Conservation (phyloP, 2,888 invertebrate species). For the Drosophila helvetica region DNA sequence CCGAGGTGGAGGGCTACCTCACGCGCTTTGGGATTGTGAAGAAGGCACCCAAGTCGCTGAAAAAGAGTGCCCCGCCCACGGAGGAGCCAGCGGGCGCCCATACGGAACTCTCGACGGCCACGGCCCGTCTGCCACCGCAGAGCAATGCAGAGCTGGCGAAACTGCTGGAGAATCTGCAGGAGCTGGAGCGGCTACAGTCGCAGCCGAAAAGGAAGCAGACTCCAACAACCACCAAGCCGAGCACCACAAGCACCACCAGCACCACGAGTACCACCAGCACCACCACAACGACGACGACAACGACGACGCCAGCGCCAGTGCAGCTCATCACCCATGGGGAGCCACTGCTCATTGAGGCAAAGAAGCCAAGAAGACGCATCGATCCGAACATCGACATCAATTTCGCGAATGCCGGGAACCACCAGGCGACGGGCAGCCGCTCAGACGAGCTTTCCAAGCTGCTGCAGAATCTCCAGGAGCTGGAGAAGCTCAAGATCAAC, state of each 20-base stretch:
- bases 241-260: slow-evolving; percentile 43
- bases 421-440: slow-evolving; percentile 56
- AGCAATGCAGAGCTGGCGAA: slow-evolving; percentile 83
- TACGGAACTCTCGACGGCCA: slow-evolving; percentile 74
- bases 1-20: slow-evolving; percentile 82
- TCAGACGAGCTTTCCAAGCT: slow-evolving; percentile 84
- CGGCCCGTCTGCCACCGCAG: slow-evolving; percentile 66
- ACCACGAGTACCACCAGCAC: slow-evolving; percentile 46
- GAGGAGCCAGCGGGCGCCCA: slow-evolving; percentile 71
- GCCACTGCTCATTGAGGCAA: slow-evolving; percentile 75
- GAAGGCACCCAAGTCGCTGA: slow-evolving; percentile 77
- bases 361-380: slow-evolving; percentile 79
- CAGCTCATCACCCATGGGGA: slow-evolving; percentile 78
- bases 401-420: slow-evolving; percentile 72
- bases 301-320: slow-evolving; percentile 56
- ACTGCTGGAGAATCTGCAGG: slow-evolving; percentile 84
- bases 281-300: slow-evolving; percentile 33
- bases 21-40: slow-evolving; percentile 84
- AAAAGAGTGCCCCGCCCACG: slow-evolving; percentile 60
- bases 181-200: slow-evolving; percentile 77
- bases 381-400: slow-evolving; percentile 80
- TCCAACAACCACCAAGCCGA: slow-evolving; percentile 29
- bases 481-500: slow-evolving; percentile 79
- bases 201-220: slow-evolving; percentile 42
- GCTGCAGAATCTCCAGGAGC: slow-evolving; percentile 84